A percentile compares a stretch with the other conserved stretches of the same genome.
These are phyloP conservation scores for Ceraclea dissimilis DNA, from an alignment of 2,888 invertebrate genomes.

Conservation along the genomic window DNA sequence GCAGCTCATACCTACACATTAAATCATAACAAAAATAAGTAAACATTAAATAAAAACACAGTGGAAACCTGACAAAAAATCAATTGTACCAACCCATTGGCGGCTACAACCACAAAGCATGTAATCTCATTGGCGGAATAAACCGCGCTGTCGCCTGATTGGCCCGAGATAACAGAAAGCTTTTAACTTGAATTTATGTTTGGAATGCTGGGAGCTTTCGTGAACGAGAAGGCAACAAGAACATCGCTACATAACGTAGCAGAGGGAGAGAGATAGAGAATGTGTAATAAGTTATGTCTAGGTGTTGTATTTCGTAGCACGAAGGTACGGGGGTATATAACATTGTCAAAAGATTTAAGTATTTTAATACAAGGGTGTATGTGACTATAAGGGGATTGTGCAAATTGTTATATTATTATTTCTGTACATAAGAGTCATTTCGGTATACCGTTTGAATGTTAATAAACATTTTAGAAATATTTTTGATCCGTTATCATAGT, in stretches of 20 bases:
- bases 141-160: conserved; percentile 40
- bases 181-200: conserved; percentile 36
- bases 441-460: neutral
- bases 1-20: conserved; percentile 9
- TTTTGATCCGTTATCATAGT: conserved; percentile 23
- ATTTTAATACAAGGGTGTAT: neutral
- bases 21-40: conserved; percentile 24
- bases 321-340: neutral
- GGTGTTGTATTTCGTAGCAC: conserved; percentile 22
- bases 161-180: conserved; percentile 47
- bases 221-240: conserved; percentile 9
- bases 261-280: conserved; percentile 10
- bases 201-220: conserved; percentile 30
- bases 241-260: neutral
- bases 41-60: conserved; percentile 20
- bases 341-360: neutral
- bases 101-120: conserved; percentile 27
- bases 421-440: conserved; percentile 1
- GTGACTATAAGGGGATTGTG: neutral
- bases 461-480: conserved; percentile 8
- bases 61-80: conserved; percentile 20
- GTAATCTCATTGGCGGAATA: conserved; percentile 48
- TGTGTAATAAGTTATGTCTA: conserved; percentile 3
- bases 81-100: conserved; percentile 23
- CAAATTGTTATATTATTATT: neutral